A percentile compares a stretch with the other conserved stretches of the same genome.
phyloP scores from a whole-genome alignment of 64 coral and sea anemone genomes.

The Pocillopora verrucosa region DNA sequence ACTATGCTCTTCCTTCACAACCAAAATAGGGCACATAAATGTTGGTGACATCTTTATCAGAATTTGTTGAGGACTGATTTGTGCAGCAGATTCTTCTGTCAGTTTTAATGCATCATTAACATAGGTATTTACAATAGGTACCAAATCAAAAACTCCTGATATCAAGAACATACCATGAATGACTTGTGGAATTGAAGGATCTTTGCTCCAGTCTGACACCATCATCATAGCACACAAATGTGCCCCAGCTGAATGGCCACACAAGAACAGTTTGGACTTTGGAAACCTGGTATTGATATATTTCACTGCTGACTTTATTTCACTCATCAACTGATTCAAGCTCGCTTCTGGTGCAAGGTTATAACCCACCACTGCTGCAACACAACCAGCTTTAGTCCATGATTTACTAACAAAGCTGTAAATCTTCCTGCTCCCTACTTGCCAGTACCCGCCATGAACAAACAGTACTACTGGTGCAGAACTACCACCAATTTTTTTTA shows the following conservation, averaged over 20 bases:
- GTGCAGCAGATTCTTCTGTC: constrained; percentile 50
- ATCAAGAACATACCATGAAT: constrained; percentile 60
- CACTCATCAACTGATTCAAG: constrained; percentile 36
- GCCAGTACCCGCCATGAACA: constrained; percentile 67
- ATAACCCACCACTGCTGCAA: constrained; percentile 40
- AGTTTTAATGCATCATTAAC: constrained; percentile 60
- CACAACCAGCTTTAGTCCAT: not conserved
- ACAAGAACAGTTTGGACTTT: constrained; percentile 45
- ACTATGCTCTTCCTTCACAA: constrained; percentile 43
- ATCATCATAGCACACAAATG: constrained; percentile 69
- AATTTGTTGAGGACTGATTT: constrained; percentile 33
- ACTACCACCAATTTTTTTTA: not conserved
- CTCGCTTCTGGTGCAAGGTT: constrained; percentile 53
- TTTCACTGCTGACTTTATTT: constrained; percentile 48
- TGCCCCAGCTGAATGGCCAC: constrained; percentile 55
- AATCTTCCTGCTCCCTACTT: constrained; percentile 19
- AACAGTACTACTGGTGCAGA: constrained; percentile 31
- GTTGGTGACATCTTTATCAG: constrained; percentile 22
- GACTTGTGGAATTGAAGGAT: constrained; percentile 16
- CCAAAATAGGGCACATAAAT: constrained; percentile 37
- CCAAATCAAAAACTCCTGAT: constrained; percentile 49
- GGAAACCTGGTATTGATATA: constrained; percentile 33
- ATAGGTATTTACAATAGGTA: constrained; percentile 34
- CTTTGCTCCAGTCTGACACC: constrained; percentile 21
- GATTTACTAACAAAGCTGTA: constrained; percentile 37